Evolutionary conservation across 2,113 vertebrate species (phyloP).

Genomic region (Aldabrachelys gigantea): DNA sequence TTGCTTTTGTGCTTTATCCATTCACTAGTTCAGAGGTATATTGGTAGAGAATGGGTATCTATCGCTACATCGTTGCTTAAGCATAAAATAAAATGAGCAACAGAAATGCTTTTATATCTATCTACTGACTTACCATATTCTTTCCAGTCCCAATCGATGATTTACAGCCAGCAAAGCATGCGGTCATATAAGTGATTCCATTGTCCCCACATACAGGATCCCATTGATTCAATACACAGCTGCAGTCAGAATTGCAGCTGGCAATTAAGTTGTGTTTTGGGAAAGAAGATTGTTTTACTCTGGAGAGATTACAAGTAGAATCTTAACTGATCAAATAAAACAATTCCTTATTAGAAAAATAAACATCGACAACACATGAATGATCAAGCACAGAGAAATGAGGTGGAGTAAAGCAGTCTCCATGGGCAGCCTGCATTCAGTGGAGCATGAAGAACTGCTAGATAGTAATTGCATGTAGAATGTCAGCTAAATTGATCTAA

Average conservation of each 20-base stretch:
- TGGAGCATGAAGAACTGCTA: neutral
- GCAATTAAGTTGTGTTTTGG: conserved; percentile 64
- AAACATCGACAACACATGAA: neutral
- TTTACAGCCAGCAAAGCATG: conserved; percentile 87
- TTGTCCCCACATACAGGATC: conserved; percentile 89
- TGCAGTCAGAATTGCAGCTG: conserved; percentile 84
- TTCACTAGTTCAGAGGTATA: neutral
- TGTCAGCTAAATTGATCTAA: neutral
- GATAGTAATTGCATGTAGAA: neutral
- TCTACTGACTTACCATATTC: conserved; percentile 76
- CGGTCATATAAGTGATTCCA: conserved; percentile 86
- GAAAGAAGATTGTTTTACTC: conserved; percentile 47
- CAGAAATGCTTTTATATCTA: neutral
- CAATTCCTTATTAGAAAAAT: neutral
- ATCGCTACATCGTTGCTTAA: neutral
- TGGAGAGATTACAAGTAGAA: neutral
- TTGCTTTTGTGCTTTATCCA: neutral
- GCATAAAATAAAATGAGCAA: neutral
- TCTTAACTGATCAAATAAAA: neutral
- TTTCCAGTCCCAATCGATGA: conserved; percentile 81
- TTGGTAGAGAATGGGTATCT: neutral
- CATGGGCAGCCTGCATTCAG: neutral
- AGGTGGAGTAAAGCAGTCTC: neutral
- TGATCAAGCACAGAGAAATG: neutral
- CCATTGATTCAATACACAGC: conserved; percentile 84